phyloP scores from a whole-genome alignment of 2,888 invertebrate species.

The Esperia sulphurella region DNA sequence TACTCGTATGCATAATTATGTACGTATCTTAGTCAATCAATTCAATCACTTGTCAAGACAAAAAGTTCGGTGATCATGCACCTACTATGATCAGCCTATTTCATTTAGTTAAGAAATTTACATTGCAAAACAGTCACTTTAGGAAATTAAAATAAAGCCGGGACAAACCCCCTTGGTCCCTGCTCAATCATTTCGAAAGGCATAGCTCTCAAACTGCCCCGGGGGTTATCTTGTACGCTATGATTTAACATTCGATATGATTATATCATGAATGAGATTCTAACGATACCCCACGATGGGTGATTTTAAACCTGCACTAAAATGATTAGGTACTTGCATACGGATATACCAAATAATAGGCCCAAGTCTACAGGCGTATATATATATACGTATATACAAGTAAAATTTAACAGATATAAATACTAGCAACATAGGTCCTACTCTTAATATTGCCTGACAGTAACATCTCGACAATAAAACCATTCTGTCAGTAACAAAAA shows the following conservation, averaged over 20 bases:
- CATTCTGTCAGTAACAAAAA: too few relatives aligned
- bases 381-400: too few relatives aligned
- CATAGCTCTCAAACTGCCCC: conserved; percentile 60
- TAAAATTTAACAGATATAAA: too few relatives aligned
- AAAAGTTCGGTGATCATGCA: conserved; percentile 32
- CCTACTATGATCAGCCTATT: conserved; percentile 41
- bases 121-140: conserved; percentile 74
- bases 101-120: conserved; percentile 54
- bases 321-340: too few relatives aligned
- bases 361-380: too few relatives aligned
- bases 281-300: background rate
- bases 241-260: conserved; percentile 25
- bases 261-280: too few relatives aligned
- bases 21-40: conserved; percentile 2
- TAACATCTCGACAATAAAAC: too few relatives aligned
- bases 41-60: conserved; percentile 7
- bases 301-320: conserved; percentile 6
- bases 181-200: conserved; percentile 74
- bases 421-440: too few relatives aligned
- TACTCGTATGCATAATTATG: background rate
- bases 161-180: conserved; percentile 70
- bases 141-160: conserved; percentile 74
- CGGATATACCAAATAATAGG: too few relatives aligned
- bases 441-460: too few relatives aligned
- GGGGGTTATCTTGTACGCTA: conserved; percentile 52